Base-by-base conservation (phyloP, 2,797 vertebrate genomes). In the Myotis pilosus region DNA sequence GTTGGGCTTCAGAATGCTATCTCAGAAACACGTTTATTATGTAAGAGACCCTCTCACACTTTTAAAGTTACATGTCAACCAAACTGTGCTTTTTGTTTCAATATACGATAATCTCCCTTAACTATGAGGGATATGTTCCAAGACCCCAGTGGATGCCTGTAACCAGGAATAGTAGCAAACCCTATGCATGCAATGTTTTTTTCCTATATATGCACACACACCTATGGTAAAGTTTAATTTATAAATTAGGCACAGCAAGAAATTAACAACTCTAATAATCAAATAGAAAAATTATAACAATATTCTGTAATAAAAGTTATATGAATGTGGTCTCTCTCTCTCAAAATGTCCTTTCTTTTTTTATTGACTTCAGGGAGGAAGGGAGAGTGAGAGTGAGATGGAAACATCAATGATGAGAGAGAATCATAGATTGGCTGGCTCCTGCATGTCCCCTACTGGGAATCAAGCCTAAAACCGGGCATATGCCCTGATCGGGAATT, bases 51-150 rank as follows among this genome's bases (percentile, higher is more conserved):
- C 25, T 86, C 57, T 86, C 44, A 51, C 19, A 41, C 30, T 83
- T 92, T 66, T 85, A 20, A 76, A 94, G 38, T 62, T 30, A 15
- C 38, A 55, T n/a, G 68, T 68, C 72, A 81, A 25, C 88, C 28
- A 92, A 85, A 85, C 4, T 62, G 19, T 72, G 51, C 20, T 84
- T 89, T 92, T 30, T 74, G 71, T 87, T 60, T 94, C 62, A 74
- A 74, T 11, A 57, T 15, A 64, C 2, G 47, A 41, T 64, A 82
- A 82, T 33, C 41, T n/a, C 57, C 12, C 41, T 60, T 81, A 44
- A n/a, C 38, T 30, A 23, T 47, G 30, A 30, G 41, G 30, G 12
- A 60, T 49, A 64, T 16, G 57, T 82, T 82, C 30, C 30, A 82
- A 49, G 41, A 49, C 30, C 30, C 22, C 2, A 33, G 30, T 64